Percentiles rank a stretch among this genome's conserved stretches.
phyloP scores from a whole-genome alignment of 2,888 invertebrate species.

The Scelioninae gen. 1 region DNA sequence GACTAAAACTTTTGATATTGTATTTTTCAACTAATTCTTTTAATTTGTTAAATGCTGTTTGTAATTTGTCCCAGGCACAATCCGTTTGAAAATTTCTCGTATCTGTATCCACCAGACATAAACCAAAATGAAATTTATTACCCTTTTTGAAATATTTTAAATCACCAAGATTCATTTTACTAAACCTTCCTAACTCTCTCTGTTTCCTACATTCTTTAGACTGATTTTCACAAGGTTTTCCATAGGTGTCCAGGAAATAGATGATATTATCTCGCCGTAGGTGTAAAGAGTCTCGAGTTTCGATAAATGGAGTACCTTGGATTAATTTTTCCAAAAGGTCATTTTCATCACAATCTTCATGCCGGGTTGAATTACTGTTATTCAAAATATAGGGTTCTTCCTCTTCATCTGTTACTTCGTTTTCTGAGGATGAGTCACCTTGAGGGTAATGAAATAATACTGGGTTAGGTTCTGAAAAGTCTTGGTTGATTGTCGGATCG shows the following conservation, averaged over 20 bases:
- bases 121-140: slow-evolving; percentile 12
- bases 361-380: too few species aligned
- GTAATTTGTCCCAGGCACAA: not conserved
- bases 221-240: slow-evolving; percentile 25
- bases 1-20: too few species aligned
- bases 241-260: slow-evolving; percentile 5
- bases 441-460: too few species aligned
- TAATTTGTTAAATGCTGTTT: not conserved
- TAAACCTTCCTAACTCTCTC: not conserved
- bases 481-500: too few species aligned
- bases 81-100: not conserved
- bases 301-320: not conserved
- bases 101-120: not conserved
- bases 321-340: not conserved
- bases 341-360: too few species aligned
- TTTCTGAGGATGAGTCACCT: too few species aligned
- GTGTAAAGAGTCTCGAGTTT: slow-evolving; percentile 3
- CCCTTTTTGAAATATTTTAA: slow-evolving; percentile 11
- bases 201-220: slow-evolving; percentile 9
- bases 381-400: too few species aligned
- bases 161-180: slow-evolving; percentile 9
- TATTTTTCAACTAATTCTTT: not conserved
- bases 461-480: too few species aligned
- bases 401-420: too few species aligned
- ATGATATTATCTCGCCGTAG: slow-evolving; percentile 9